Percentiles rank a stretch among this genome's conserved stretches.
Conservation (phyloP, 2,797 vertebrate genomes). For the Ctenopoma kingsleyae region DNA sequence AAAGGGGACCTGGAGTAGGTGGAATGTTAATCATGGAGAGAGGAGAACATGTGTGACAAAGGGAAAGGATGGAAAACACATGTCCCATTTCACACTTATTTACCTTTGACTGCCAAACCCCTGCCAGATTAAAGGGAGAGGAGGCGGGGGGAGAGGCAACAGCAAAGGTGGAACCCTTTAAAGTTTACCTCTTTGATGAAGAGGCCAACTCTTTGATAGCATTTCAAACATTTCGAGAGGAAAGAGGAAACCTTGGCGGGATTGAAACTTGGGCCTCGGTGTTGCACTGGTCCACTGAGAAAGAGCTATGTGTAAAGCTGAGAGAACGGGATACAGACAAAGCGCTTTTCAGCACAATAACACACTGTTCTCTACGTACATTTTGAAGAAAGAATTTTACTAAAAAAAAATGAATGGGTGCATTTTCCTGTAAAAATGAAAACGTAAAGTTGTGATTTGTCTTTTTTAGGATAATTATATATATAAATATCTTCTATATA, state of each 20-base stretch:
- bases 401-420: too few relatives aligned
- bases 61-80: constrained; percentile 86
- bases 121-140: constrained; percentile 82
- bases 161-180: constrained; percentile 78
- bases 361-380: constrained; percentile 19
- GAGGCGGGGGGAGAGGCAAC: constrained; percentile 41
- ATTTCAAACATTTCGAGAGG: constrained; percentile 73
- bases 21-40: constrained; percentile 78
- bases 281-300: constrained; percentile 48
- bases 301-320: constrained; percentile 58
- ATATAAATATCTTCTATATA: neutral
- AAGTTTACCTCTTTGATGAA: constrained; percentile 76
- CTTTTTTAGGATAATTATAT: too few relatives aligned
- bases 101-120: constrained; percentile 82
- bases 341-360: constrained; percentile 2
- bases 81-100: constrained; percentile 85
- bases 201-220: constrained; percentile 77
- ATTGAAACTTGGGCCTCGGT: constrained; percentile 40
- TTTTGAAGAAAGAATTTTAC: neutral
- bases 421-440: too few relatives aligned
- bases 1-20: constrained; percentile 76
- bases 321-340: constrained; percentile 24
- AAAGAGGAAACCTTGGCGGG: constrained; percentile 69
- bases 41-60: constrained; percentile 80
- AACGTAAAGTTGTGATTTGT: too few relatives aligned